These are phyloP conservation scores for Pterostichus madidus DNA, from an alignment of 2,888 invertebrate genomes.

Conservation along the genomic window DNA sequence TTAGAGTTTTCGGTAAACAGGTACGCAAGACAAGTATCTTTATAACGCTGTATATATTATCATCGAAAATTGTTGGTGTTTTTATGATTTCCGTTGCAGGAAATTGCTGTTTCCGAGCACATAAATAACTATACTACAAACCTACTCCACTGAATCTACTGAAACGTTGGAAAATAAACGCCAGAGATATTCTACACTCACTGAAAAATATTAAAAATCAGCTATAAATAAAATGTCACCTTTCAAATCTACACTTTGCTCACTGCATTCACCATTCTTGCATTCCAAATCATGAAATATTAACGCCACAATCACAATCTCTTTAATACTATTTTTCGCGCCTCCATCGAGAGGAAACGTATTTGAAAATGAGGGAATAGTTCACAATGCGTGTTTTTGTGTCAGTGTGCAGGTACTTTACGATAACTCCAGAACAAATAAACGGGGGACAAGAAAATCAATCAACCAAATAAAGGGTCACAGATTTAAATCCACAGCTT, in stretches of 20 bases:
- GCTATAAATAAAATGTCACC: no score
- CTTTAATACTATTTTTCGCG: no score
- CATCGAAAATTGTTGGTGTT: constrained; percentile 20
- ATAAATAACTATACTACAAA: constrained; percentile 17
- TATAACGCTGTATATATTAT: constrained; percentile 14
- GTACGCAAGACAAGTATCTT: no score
- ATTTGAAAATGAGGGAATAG: not conserved
- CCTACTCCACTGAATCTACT: not conserved
- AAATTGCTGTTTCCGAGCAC: constrained; percentile 35
- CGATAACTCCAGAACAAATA: constrained; percentile 22
- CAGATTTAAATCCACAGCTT: constrained; percentile 7
- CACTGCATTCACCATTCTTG: no score
- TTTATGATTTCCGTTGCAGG: constrained; percentile 37
- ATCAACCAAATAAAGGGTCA: constrained; percentile 21
- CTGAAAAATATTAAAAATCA: no score
- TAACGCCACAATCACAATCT: no score
- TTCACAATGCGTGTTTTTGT: not conserved
- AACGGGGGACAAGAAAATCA: constrained; percentile 15
- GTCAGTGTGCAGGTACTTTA: not conserved
- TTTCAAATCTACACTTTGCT: no score
- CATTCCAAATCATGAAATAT: no score
- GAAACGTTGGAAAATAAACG: not conserved
- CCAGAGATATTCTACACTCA: not conserved
- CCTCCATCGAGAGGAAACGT: no score
- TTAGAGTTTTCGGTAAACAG: no score